Base-by-base conservation (phyloP, 2,888 invertebrate genomes). In the Chesias legatella region DNA sequence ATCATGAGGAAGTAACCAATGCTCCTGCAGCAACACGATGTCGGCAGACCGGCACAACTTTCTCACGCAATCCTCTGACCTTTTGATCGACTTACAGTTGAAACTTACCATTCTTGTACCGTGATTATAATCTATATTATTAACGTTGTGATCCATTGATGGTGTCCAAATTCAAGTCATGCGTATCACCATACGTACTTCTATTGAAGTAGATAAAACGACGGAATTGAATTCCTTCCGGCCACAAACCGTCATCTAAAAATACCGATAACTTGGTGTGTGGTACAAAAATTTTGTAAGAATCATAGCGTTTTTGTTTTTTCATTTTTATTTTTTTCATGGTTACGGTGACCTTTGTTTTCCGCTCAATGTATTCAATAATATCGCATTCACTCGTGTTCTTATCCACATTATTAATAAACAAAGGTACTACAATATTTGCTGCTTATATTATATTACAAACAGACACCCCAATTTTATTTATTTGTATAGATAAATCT, bases 1-100 rank as follows among this genome's bases (percentile, higher is more conserved):
- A 8, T 60, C 52, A 17, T 56, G 39, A 0, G 53, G 56, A 7
- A 58, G 30, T 4, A 57, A 39, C 53, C 58, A 58, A 17, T 2
- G 2, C 5, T 17, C 13, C 13, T 17, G 13, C 3, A 17, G 13
- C 5, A 5, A 2, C 2, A 53, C 20, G 0, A 54, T 17, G 10
- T 51, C 48, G 0, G 42, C 44, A 1, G 20, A 5, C 6, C 30
- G 10, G 34, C 53, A 56, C 6, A 57, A 21, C 1, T 29, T 10
- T 21, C 51, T 28, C 3, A 55, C 34, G 23, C 36, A 22, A 1
- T 53, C 51, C 6, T 47, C 27, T 1, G 55, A 54, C 6, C 55
- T 32, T 10, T 46, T 56, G 0, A 58, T 20, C 26, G 13, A 38
- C 27, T 55, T 56, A 34, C 60, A 59, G 22, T 60, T 57, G 35